phyloP scores from a whole-genome alignment of 2,797 vertebrate species.

The Crax fasciolata region DNA sequence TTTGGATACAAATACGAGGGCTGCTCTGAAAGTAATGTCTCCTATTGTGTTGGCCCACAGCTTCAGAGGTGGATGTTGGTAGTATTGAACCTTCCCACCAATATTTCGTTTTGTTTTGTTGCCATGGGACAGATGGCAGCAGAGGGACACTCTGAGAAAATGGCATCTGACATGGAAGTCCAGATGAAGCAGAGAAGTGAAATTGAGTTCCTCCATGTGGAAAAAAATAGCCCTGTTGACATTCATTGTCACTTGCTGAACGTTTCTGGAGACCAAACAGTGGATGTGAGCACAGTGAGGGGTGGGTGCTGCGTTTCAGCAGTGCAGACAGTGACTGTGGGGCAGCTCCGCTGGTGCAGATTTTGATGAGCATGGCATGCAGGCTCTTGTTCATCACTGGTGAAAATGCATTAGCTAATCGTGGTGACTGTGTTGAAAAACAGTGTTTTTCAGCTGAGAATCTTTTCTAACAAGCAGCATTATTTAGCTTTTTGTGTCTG shows the following conservation, averaged over 20 bases:
- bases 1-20: neutral
- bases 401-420: neutral
- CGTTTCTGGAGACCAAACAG: neutral
- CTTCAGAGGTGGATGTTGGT: neutral
- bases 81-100: neutral
- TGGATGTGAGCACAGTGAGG: no score
- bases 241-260: neutral
- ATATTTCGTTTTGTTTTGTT: neutral
- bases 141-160: neutral
- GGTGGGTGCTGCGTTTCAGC: no score
- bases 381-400: neutral
- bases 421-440: neutral
- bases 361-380: neutral
- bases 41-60: neutral
- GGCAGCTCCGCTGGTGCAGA: no score
- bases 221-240: neutral
- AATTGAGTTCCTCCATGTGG: neutral
- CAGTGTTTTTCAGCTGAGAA: neutral
- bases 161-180: neutral
- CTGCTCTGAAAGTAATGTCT: neutral
- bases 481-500: neutral
- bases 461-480: neutral
- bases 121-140: neutral
- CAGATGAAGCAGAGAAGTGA: neutral
- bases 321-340: no score